Evolutionary conservation across 2,888 invertebrate genomes (phyloP), one percentile per base, ranked within the genome.

Genomic region (Cataglyphis livida): DNA sequence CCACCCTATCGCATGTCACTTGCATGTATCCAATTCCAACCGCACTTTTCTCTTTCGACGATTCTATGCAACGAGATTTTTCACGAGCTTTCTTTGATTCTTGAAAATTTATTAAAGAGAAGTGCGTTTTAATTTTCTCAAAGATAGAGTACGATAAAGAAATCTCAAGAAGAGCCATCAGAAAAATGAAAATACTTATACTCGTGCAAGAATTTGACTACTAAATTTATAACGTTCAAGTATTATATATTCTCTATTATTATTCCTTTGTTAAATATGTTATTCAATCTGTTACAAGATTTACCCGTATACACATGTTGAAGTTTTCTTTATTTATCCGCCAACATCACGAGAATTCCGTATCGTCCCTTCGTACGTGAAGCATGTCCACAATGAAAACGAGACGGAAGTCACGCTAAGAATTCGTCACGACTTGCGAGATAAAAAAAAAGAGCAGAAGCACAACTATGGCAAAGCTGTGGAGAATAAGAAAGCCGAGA

Each of bases 351-450:
- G 9, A 41, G 21, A 54, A 71, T 62, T 15, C 12, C 48, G 21
- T 35, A 48, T 82, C 18, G 44, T 38, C 70, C 18, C 32, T 51
- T 78, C 25, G 70, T 44, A 48, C 32, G n/a, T 61, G 61, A 48
- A 76, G 54, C 44, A 59, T 35, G 35, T 57, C 44, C 57, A 65
- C 65, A 66, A 83, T 62, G 70, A 57, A 81, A 74, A 73, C 66
- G 74, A 81, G 83, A 81, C 64, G 81, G 15, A 74, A 84, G 81
- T 74, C 81, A 61, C 59, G 73, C 68, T 84, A 84, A 84, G 76
- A 75, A 82, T 75, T 44, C 75, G 78, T 68, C 71, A 79, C 44
- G 59, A 61, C 70, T 57, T 62, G 61, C 54, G 61, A 62, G 54
- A 41, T 64, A 66, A 59, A 73, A 59, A 73, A 73, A 48, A 44